A percentile compares a stretch with the other conserved stretches of the same genome.
Conservation (phyloP, 2,797 vertebrate genomes). For the Diplodus sargus region DNA sequence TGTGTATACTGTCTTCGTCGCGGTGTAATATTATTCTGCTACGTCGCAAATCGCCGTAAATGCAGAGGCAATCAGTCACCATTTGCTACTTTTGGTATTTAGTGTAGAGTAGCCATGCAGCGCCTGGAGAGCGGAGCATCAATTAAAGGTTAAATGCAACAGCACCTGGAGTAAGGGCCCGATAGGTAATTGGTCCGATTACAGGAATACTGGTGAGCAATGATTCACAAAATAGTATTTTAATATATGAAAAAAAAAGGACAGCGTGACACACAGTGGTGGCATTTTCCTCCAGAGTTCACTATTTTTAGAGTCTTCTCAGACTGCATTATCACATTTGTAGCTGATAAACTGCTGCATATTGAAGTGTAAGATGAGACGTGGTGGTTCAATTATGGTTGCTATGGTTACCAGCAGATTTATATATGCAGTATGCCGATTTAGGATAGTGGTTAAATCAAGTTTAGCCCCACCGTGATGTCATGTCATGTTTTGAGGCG, state of each 20-base stretch:
- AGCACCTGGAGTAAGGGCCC: background rate
- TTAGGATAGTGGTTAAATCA: background rate
- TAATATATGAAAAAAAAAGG: background rate
- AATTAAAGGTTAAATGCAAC: conserved; percentile 12
- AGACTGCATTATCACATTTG: background rate
- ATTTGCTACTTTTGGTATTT: background rate
- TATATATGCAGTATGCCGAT: background rate
- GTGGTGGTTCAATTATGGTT: background rate
- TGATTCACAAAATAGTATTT: background rate
- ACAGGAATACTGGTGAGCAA: background rate
- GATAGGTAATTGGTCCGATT: background rate
- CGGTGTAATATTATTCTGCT: background rate
- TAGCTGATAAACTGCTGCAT: background rate
- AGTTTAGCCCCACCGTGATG: too few relatives aligned
- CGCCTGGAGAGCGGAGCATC: background rate
- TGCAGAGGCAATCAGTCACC: conserved; percentile 11
- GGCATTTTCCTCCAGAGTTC: background rate
- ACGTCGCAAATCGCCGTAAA: conserved; percentile 2
- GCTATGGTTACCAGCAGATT: background rate
- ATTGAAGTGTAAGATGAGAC: background rate
- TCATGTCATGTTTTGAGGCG: too few relatives aligned
- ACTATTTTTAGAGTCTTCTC: conserved; percentile 7
- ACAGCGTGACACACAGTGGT: background rate
- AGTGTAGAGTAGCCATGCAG: background rate
- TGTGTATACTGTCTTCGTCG: conserved; percentile 30